Base-by-base conservation (phyloP, 2,113 vertebrate species). In the Nansenia antarctica region DNA sequence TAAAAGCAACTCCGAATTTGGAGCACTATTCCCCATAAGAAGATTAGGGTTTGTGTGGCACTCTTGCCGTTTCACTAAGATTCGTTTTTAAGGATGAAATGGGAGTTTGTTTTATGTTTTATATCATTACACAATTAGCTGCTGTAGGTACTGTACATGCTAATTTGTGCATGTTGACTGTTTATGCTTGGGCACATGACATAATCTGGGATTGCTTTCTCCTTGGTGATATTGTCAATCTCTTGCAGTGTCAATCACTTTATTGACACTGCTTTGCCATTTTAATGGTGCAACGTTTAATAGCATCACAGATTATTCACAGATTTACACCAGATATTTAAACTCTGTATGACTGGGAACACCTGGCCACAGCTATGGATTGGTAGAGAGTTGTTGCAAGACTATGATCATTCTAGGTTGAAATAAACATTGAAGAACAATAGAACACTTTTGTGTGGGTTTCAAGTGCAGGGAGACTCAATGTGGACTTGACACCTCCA, bases 21-120 rank as follows among this genome's bases (percentile, higher is more conserved):
- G 29, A 60, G 60, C 31, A 62, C 79, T 81, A 73, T 81, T 87
- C 45, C 64, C 34, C 34, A 2, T 83, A 87, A 88, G 69, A 5
- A 80, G 78, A 90, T 91, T 88, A 82, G 26, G n/a, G 5, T 47
- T 32, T 29, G 39, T 49, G 22, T 58, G 29, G 60, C 39, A 66
- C 74, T 64, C 83, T 55, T 57, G 72, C 27, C 67, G 78, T 69
- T 82, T 74, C 66, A 45, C 12, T 54, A 31, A 69, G 60, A 59
- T 66, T 67, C 72, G 20, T 58, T 70, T 45, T 37, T 32, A 53
- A 42, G 73, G 77, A 31, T 39, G 1, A 37, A 65, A 76, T 42
- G 20, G n/a, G 15, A 64, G 62, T 45, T 69, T 73, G 59, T 59
- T 69, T 27, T 55, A 26, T 39, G n/a, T n/a, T n/a, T n/a, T n/a